These are phyloP conservation scores for Aurelia aurita complex sp. Pacific DNA, from an alignment of 30 jellyfish, hydroid and myxozoan species.

Conservation along the genomic window DNA sequence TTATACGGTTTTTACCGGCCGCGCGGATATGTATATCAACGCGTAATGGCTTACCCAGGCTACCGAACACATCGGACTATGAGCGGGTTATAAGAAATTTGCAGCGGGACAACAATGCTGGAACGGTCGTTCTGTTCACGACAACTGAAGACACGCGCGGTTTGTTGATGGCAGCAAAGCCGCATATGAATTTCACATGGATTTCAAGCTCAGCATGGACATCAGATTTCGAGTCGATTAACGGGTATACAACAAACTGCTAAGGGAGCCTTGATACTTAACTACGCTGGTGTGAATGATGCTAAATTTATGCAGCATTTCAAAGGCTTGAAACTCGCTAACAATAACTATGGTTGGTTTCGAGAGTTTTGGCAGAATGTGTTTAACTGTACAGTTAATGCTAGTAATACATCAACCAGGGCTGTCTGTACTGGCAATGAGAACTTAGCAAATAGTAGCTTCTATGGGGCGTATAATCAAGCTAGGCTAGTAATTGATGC, in stretches of 20 bases:
- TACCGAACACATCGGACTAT: conserved; percentile 12
- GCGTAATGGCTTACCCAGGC: conserved; percentile 23
- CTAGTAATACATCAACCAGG: background rate
- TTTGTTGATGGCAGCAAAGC: conserved; percentile 27
- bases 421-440: conserved; percentile 37
- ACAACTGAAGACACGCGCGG: conserved; percentile 69
- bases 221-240: conserved; percentile 14
- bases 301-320: conserved; percentile 25
- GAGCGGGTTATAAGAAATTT: conserved; percentile 5
- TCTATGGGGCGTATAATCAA: conserved; percentile 28
- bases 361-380: conserved; percentile 57
- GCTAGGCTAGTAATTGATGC: conserved; percentile 51
- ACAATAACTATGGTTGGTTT: conserved; percentile 47
- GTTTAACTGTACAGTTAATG: conserved; percentile 10
- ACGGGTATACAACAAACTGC: conserved; percentile 36
- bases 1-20: background rate
- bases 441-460: conserved; percentile 10
- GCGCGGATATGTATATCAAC: conserved; percentile 35
- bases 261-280: conserved; percentile 50
- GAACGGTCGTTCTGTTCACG: conserved; percentile 35
- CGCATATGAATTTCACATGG: conserved; percentile 18
- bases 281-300: conserved; percentile 7
- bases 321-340: conserved; percentile 15
- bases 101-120: conserved; percentile 23
- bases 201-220: conserved; percentile 42